phyloP scores from a whole-genome alignment of 2,888 invertebrate genomes.

The Exocentrus adspersus region DNA sequence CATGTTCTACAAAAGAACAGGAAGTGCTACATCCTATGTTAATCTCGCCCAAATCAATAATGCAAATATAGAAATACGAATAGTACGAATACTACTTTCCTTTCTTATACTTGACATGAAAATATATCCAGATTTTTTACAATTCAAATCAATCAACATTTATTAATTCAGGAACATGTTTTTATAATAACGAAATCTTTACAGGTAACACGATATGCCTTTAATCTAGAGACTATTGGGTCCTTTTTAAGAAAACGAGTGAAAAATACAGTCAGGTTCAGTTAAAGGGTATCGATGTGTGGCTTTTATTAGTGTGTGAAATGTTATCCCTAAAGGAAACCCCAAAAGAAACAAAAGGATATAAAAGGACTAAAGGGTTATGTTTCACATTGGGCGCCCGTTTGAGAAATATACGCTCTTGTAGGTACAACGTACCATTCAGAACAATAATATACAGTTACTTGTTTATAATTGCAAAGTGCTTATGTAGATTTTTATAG shows the following conservation, averaged over 20 bases:
- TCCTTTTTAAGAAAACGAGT: slow-evolving; percentile 1
- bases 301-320: background rate
- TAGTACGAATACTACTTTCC: no score
- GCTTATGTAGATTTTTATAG: no score
- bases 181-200: slow-evolving; percentile 13
- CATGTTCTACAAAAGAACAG: no score
- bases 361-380: background rate
- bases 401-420: no score
- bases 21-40: no score
- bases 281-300: background rate
- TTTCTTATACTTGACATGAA: no score
- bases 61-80: no score
- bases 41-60: no score
- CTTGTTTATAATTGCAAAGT: no score
- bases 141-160: slow-evolving; percentile 11
- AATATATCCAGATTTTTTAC: no score
- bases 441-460: no score
- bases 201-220: slow-evolving; percentile 6
- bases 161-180: slow-evolving; percentile 10
- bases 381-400: background rate
- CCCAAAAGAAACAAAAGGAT: background rate
- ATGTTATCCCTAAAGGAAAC: slow-evolving; percentile 5
- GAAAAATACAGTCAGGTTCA: background rate
- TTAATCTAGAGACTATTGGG: background rate
- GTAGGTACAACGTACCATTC: no score